Evolutionary conservation across 2,113 vertebrate genomes (phyloP).

Genomic region (Rana temporaria): DNA sequence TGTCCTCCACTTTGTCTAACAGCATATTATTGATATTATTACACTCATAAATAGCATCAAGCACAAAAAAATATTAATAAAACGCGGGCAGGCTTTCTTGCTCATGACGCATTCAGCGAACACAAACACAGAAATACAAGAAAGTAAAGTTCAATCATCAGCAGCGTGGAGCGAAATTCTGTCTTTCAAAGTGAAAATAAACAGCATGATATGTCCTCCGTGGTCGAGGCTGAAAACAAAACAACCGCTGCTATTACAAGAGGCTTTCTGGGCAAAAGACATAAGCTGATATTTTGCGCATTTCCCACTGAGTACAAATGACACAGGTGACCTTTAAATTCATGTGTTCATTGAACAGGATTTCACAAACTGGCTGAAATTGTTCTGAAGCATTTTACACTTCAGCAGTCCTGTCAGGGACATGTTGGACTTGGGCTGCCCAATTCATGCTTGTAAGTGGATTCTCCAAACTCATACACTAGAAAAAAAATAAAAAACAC

Average conservation of each 20-base stretch:
- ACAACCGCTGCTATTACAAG: conserved; percentile 19
- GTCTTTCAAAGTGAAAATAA: not conserved
- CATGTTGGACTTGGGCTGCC: conserved; percentile 10
- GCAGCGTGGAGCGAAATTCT: not conserved
- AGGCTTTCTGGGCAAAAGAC: conserved; percentile 40
- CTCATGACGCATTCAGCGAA: too few species aligned
- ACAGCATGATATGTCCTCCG: conserved; percentile 17
- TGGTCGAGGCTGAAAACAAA: conserved; percentile 1
- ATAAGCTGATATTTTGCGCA: conserved; percentile 47
- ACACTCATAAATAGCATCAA: too few species aligned
- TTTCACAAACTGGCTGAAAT: conserved; percentile 36
- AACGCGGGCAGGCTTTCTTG: too few species aligned
- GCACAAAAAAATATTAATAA: too few species aligned
- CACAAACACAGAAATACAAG: too few species aligned
- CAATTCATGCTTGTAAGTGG: conserved; percentile 22
- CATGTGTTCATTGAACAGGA: conserved; percentile 50
- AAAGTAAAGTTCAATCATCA: too few species aligned
- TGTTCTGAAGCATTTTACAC: conserved; percentile 56
- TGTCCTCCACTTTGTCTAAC: too few species aligned
- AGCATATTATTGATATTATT: too few species aligned
- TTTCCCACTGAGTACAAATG: conserved; percentile 45
- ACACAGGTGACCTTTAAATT: conserved; percentile 56
- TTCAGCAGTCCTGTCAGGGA: conserved; percentile 38
- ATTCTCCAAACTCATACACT: not conserved
- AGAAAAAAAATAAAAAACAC: not conserved